phyloP scores from a whole-genome alignment of 2,113 vertebrate genomes.

The Phodopus roborovskii region DNA sequence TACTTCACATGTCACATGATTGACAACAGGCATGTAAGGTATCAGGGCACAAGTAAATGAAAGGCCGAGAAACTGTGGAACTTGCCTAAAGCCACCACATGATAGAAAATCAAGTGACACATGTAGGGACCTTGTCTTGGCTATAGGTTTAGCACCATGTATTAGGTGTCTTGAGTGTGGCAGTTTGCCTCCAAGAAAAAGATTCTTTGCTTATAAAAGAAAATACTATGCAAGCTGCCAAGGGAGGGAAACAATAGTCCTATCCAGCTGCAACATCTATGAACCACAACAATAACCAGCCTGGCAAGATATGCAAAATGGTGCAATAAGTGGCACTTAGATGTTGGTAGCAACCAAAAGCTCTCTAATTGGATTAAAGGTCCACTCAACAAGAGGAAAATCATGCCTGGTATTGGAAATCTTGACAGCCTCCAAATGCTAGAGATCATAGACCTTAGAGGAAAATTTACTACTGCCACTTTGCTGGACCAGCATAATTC shows the following conservation, averaged over 20 bases:
- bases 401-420: background rate
- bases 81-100: background rate
- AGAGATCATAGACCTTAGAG: background rate
- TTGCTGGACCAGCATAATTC: background rate
- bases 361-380: background rate
- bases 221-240: background rate
- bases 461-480: background rate
- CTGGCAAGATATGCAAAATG: background rate
- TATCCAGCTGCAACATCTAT: background rate
- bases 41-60: background rate
- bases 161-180: background rate
- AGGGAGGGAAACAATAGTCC: background rate
- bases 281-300: background rate
- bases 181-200: background rate
- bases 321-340: too few relatives aligned
- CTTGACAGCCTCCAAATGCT: background rate
- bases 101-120: background rate
- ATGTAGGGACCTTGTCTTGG: background rate
- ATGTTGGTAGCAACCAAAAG: background rate
- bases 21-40: background rate
- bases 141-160: background rate
- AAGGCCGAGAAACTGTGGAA: slow-evolving; percentile 10
- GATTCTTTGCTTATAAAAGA: background rate
- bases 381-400: background rate
- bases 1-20: slow-evolving; percentile 23